Percentiles rank a stretch among this genome's conserved stretches.
These are phyloP conservation scores for Himalopsyche phryganea DNA, from an alignment of 1,140 invertebrate genomes.

Conservation along the genomic window DNA sequence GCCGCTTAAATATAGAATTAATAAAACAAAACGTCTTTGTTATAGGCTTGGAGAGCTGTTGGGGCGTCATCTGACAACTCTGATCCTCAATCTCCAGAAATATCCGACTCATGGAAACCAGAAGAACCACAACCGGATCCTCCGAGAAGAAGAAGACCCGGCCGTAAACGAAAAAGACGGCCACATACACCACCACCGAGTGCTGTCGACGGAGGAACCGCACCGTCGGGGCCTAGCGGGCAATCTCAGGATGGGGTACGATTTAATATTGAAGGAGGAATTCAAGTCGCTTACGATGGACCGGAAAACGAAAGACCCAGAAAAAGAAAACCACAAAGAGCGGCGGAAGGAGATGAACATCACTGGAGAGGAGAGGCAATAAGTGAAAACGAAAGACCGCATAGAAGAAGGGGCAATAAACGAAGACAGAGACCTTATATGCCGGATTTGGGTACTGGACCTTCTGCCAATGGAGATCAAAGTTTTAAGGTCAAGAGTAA, in stretches of 20 bases:
- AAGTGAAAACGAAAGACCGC: conserved; percentile 35
- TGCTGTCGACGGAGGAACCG: not conserved
- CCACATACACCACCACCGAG: conserved; percentile 36
- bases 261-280: conserved; percentile 9
- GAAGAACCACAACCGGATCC: conserved; percentile 41
- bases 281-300: conserved; percentile 1
- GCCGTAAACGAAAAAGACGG: conserved; percentile 52
- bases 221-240: not conserved
- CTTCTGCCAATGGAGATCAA: too few relatives aligned
- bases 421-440: conserved; percentile 38
- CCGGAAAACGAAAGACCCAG: conserved; percentile 34
- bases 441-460: conserved; percentile 11
- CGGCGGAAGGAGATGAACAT: conserved; percentile 20
- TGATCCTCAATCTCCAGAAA: conserved; percentile 24
- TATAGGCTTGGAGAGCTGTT: conserved; percentile 51
- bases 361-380: conserved; percentile 37
- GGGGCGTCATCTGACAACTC: conserved; percentile 35
- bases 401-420: conserved; percentile 43
- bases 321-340: conserved; percentile 37
- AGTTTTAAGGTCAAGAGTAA: too few relatives aligned
- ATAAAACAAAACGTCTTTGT: too few relatives aligned
- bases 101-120: conserved; percentile 35
- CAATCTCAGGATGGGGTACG: conserved; percentile 7
- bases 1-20: too few relatives aligned
- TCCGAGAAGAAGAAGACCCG: conserved; percentile 37